These are phyloP conservation scores for Rhizomys pruinosus DNA, from an alignment of 2,113 vertebrate species.

Conservation along the genomic window DNA sequence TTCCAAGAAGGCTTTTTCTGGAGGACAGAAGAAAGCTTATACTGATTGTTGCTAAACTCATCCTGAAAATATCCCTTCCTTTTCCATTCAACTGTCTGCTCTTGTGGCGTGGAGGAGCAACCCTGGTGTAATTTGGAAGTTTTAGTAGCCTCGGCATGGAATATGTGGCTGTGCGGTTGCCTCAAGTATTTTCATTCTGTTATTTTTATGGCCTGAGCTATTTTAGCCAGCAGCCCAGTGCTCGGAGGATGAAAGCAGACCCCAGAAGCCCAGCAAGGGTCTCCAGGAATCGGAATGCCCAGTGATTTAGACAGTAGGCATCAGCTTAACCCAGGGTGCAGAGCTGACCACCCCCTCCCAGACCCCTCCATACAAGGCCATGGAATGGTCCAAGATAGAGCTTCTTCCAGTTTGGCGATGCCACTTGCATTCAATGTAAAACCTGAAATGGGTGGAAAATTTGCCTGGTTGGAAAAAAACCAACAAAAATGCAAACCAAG, in stretches of 20 bases:
- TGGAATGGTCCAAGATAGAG: neutral
- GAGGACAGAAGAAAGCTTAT: constrained; percentile 63
- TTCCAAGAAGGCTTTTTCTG: constrained; percentile 51
- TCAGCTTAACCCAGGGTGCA: neutral
- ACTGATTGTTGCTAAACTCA: constrained; percentile 66
- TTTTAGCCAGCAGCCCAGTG: constrained; percentile 40
- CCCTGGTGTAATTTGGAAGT: constrained; percentile 59
- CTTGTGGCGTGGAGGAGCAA: constrained; percentile 61
- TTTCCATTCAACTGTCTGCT: constrained; percentile 69
- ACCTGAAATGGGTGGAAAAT: constrained; percentile 63
- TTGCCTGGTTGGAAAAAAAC: constrained; percentile 49
- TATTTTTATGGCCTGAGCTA: constrained; percentile 69
- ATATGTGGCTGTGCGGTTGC: constrained; percentile 60
- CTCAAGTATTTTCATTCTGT: constrained; percentile 69
- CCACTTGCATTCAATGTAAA: constrained; percentile 17
- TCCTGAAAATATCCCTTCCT: constrained; percentile 63
- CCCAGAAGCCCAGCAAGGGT: constrained; percentile 40
- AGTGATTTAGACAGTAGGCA: neutral
- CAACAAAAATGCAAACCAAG: constrained; percentile 59
- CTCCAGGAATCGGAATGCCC: constrained; percentile 33
- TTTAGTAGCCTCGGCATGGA: constrained; percentile 73
- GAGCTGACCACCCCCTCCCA: too few species aligned
- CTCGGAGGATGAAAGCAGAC: constrained; percentile 45
- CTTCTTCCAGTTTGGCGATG: neutral
- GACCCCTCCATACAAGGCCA: neutral